These are phyloP conservation scores for Eurytoma adleriae DNA, from an alignment of 2,888 invertebrate species.

Conservation along the genomic window DNA sequence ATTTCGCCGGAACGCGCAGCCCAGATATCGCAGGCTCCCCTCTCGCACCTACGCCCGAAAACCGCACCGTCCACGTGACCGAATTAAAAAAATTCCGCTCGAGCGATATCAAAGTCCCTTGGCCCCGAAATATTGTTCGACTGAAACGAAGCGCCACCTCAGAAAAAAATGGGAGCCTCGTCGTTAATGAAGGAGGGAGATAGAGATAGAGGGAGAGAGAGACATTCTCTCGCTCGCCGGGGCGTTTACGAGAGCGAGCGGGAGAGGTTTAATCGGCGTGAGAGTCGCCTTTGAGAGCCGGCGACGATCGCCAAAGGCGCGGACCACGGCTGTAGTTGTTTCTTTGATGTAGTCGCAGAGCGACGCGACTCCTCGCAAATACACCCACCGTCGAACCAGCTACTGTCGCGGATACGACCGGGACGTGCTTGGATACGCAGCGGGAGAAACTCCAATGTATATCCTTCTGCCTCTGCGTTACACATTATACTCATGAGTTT, in stretches of 20 bases:
- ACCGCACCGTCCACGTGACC: not conserved
- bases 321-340: not conserved
- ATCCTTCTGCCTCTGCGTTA: no score
- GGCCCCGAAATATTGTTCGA: no score
- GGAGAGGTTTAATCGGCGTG: slow-evolving; percentile 5
- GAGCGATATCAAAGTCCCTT: no score
- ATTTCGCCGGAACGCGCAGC: not conserved
- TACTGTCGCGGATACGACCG: not conserved
- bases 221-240: not conserved
- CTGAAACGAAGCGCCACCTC: not conserved
- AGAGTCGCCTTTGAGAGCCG: not conserved
- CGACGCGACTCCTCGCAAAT: not conserved
- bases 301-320: not conserved
- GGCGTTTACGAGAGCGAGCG: not conserved
- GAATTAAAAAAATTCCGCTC: slow-evolving; percentile 45
- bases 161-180: not conserved
- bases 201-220: not conserved
- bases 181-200: not conserved
- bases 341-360: slow-evolving; percentile 10
- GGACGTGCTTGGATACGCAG: no score
- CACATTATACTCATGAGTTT: no score
- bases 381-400: not conserved
- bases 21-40: not conserved
- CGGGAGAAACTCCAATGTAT: no score
- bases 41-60: not conserved